phyloP scores from a whole-genome alignment of 2,113 vertebrate genomes.

The Arenaria interpres region DNA sequence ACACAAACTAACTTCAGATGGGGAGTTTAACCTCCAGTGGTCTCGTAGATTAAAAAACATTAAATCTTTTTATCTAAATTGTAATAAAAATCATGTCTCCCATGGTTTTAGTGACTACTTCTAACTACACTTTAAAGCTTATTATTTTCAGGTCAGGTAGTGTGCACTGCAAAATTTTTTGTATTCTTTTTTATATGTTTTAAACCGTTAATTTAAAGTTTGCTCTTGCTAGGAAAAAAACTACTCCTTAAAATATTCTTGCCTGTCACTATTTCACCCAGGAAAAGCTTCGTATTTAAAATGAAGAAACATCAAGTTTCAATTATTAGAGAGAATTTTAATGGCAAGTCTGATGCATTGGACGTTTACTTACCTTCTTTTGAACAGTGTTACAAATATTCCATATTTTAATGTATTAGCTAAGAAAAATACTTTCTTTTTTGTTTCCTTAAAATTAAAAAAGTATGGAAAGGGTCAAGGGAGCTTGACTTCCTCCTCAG shows the following conservation, averaged over 20 bases:
- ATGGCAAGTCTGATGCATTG: not conserved
- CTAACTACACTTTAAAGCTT: constrained; percentile 36
- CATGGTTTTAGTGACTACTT: constrained; percentile 62
- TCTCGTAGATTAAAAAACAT: constrained; percentile 61
- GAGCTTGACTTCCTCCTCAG: not conserved
- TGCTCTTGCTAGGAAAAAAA: not conserved
- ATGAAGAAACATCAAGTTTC: not conserved
- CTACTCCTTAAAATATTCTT: not conserved
- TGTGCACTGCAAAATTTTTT: not conserved
- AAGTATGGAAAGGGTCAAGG: not conserved
- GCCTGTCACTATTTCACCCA: not conserved
- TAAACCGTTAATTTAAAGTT: not conserved
- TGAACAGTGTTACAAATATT: not conserved
- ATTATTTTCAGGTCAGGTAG: constrained; percentile 55
- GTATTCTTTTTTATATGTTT: not conserved
- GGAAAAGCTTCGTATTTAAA: not conserved
- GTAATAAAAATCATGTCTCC: constrained; percentile 75
- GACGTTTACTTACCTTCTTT: not conserved
- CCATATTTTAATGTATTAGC: not conserved
- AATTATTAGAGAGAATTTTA: not conserved
- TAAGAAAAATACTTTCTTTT: not conserved
- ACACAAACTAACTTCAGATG: constrained; percentile 82
- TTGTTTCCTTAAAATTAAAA: not conserved
- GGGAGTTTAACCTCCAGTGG: constrained; percentile 73
- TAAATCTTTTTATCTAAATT: constrained; percentile 75